Evolutionary conservation across 2,797 vertebrate genomes (phyloP), one percentile per base, ranked within the genome.

Genomic region (Danio jaintianensis): DNA sequence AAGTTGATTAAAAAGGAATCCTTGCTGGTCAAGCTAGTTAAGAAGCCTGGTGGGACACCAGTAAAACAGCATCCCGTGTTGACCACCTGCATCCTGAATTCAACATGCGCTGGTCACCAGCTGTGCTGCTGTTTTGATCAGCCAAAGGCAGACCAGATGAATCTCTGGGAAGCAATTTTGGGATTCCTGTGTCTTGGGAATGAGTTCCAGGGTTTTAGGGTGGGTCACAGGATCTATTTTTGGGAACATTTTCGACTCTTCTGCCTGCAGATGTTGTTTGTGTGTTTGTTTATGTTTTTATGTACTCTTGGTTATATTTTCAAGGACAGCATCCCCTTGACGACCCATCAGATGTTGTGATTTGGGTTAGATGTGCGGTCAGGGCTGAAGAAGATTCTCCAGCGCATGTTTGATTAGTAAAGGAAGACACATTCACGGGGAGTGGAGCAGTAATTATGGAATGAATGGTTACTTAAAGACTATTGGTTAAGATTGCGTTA

Each of bases 211-310:
- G 67, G 62, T 43, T 66, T 29, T 11, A 16, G 73, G 43, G n/a
- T 53, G 69, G 69, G 22, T 82, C 79, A 59, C 15, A 13, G 16
- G 43, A 15, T 52, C 58, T 16, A n/a, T 22, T 64, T 75, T 40
- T 70, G 62, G 72, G 8, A 69, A 68, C 12, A 52, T 16, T 68
- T 81, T 38, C 48, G 12, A 53, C 36, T 71, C 4, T 10, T 64
- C 38, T 53, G 55, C 40, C 47, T 63, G 56, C 56, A 50, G 55
- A 68, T 80, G 67, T 53, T 77, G 56, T 47, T 40, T 83, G 29
- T 73, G 29, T 64, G 45, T 72, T 40, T 48, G 20, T 55, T 75
- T 59, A 9, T 29, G 20, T 58, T 67, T 47, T 40, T n/a, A 42
- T 59, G 11, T 55, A 55, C 50, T 79, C 48, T 47, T 48, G 10